A percentile compares a stretch with the other conserved stretches of the same genome.
These are phyloP conservation scores for Gila robusta DNA, from an alignment of 2,797 vertebrate species.

Conservation along the genomic window DNA sequence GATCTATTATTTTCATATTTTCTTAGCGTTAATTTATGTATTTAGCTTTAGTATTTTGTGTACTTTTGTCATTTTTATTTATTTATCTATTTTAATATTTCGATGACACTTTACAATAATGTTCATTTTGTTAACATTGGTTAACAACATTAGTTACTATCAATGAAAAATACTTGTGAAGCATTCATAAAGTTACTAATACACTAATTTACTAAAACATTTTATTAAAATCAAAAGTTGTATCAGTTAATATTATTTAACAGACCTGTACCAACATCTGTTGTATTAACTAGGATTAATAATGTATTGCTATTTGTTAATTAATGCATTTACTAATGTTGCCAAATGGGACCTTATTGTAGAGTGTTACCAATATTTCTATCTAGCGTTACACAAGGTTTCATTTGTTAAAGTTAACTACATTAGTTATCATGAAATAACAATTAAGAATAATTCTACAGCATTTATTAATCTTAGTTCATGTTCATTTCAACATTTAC, in stretches of 20 bases:
- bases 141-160: not conserved
- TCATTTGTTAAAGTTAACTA: no score
- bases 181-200: not conserved
- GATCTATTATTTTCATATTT: not conserved
- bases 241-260: not conserved
- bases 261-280: not conserved
- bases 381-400: not conserved
- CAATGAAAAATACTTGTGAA: not conserved
- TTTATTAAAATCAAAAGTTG: not conserved
- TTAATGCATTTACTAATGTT: not conserved
- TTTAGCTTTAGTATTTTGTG: not conserved
- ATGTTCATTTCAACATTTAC: not conserved
- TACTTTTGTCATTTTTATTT: not conserved
- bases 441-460: not conserved
- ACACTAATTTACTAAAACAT: not conserved
- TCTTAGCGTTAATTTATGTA: not conserved
- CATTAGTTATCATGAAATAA: not conserved
- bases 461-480: not conserved
- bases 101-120: not conserved
- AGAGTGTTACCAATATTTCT: not conserved
- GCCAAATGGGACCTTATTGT: not conserved
- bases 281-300: not conserved
- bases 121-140: not conserved
- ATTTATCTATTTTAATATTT: not conserved
- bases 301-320: not conserved